Evolutionary conservation across 1,140 invertebrate species (phyloP), one percentile per base, ranked within the genome.

Genomic region (Drosophila ercepeae): DNA sequence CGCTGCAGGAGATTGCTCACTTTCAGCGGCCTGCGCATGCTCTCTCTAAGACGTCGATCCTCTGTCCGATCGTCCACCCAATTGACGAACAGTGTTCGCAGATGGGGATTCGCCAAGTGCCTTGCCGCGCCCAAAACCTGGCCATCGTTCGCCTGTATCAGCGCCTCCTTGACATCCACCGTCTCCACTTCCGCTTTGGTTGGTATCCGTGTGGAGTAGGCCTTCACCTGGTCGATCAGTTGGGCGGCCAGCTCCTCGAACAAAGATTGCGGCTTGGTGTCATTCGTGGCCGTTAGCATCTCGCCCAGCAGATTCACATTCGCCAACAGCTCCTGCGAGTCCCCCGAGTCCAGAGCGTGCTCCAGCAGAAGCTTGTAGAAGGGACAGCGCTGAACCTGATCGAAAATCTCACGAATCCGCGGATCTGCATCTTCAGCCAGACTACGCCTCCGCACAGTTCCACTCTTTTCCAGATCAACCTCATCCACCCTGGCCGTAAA

Each of bases 301-400:
- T 89, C 77, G 34, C 69, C 68, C 29, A 90, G 46, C 5, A 65
- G 55, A 57, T 82, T 69, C 0, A 89, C 67, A 27, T 72, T 74
- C 16, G 63, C 69, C 34, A 91, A 48, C n/a, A 91, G 27, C 19
- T 89, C 75, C 11, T 91, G 71, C 1, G 89, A 90, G 21, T 75
- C 78, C 0, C 78, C 89, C 8, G 82, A 78, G 21, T 91, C 81
- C 9, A 89, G 8, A 0, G 89, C 75, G 39, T 90, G 77, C 9
- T 69, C 21, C 7, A 68, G 42, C 13, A 91, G 23, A 18, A 91
- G 19, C 27, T 52, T 36, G 16, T 90, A 78, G 13, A 91, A 57
- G 0, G 54, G 49, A 21, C 84, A 82, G 11, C 29, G 8, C 0
- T 52, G 58, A 11, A 86, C 29, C 5, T 49, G 4, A 4, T 11